Base-by-base conservation (phyloP, 2,113 vertebrate species). In the Dipodomys ordii region DNA sequence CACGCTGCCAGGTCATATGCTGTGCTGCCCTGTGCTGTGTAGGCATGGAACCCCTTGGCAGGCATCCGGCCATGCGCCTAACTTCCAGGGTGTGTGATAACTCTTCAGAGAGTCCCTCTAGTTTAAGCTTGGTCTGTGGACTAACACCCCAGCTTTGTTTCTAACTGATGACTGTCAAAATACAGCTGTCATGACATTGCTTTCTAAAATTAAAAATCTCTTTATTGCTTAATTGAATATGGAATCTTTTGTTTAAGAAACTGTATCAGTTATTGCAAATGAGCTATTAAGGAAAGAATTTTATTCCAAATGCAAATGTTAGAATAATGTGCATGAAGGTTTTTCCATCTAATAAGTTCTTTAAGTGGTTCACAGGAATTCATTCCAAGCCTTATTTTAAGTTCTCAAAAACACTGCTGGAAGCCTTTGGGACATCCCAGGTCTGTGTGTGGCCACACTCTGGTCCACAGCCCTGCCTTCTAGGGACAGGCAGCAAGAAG, bases 11-110 rank as follows among this genome's bases (percentile, higher is more conserved):
- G 62, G 62, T 25, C 62, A 25, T 16, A 4, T 57, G 53, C 53
- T 16, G 53, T 57, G 53, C 53, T 12, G 49, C 12, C 12, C 23
- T 49, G 3, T 32, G 18, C 53, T 25, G 1, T 27, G 53, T 13
- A 7, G 30, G 3, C 7, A 0, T 6, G 16, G 15, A 0, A 2
- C 18, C 3, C 25, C 6, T 28, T n/a, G 7, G 35, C 13, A 27
- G 10, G 9, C 0, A 0, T 74, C 16, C 30, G 15, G 19, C 15
- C 1, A 0, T 22, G 23, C 7, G 3, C 23, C 13, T 22, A 4
- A 23, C n/a, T 23, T 9, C 13, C 7, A 30, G 19, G 18, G 79
- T 3, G 2, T 6, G 9, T 74, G 65, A 28, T 25, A 18, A 2
- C 49, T 71, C 65, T 80, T 32, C 39, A 32, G 11, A 49, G 27